Percentiles rank a stretch among this genome's conserved stretches.
These are phyloP conservation scores for Xenopus petersii DNA, from an alignment of 2,797 vertebrate genomes.

Conservation along the genomic window DNA sequence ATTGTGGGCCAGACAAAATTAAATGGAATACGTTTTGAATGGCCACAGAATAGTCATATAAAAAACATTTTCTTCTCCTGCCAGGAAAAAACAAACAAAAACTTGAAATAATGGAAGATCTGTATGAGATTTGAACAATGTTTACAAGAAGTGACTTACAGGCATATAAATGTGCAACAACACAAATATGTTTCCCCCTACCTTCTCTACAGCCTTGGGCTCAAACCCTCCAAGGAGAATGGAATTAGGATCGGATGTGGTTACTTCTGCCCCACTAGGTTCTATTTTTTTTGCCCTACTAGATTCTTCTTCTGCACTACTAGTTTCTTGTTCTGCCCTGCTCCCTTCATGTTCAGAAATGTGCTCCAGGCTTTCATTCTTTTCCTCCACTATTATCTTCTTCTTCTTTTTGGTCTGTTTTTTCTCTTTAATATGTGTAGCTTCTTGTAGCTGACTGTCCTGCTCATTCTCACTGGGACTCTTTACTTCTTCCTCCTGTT, in stretches of 20 bases:
- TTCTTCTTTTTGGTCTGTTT: neutral
- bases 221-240: constrained; percentile 74
- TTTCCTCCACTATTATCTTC: constrained; percentile 47
- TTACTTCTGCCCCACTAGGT: constrained; percentile 29
- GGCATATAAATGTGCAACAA: neutral
- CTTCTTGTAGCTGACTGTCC: constrained; percentile 1
- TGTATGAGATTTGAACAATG: no score
- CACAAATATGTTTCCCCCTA: constrained; percentile 49
- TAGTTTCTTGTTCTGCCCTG: neutral
- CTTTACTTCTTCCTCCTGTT: neutral
- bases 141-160: no score
- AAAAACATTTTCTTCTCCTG: no score
- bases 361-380: constrained; percentile 31
- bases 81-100: no score
- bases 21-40: no score
- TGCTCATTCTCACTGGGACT: neutral
- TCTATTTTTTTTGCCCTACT: no score
- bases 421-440: neutral
- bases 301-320: no score
- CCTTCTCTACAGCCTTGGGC: constrained; percentile 73
- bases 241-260: constrained; percentile 48
- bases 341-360: neutral
- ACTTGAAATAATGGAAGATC: no score
- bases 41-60: no score
- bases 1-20: no score